Evolutionary conservation across 2,888 invertebrate species (phyloP), one percentile per base, ranked within the genome.

Genomic region (Perizoma flavofasciatum): DNA sequence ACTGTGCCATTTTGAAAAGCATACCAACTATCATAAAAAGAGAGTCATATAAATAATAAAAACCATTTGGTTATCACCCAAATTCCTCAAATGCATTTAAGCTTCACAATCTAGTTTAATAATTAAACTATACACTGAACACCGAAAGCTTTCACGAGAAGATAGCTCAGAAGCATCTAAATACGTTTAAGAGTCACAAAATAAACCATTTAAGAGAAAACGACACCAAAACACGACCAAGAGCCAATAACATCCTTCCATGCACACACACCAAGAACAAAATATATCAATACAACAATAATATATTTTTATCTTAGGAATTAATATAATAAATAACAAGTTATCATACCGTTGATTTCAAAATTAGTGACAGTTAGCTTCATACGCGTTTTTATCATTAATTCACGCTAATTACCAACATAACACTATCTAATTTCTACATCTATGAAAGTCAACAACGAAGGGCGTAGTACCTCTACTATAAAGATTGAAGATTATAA

Each of bases 31-130:
- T 32, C 53, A 54, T 43, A 10, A 7, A 51, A 43, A 50, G 9
- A 47, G 10, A 46, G 52, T 58, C 35, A 60, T 64, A 52, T 47
- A 66, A 62, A 66, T 60, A 11, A 67, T 11, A 51, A 74, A 77
- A 84, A 82, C 77, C 79, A 88, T 89, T 91, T 90, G 88, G 86
- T 85, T 78, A 86, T 90, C 91, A 92, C 91, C 91, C 91, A 92
- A 92, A 92, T 92, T 92, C 91, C 91, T 81, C 82, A 59, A 80
- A 71, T 75, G 82, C 85, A 80, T 82, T 78, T 68, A 88, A 89
- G 89, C 89, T 60, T 78, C 80, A 76, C 71, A 62, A 73, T 77
- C 57, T 61, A 59, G 75, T 74, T 74, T 74, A 67, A 70, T 58
- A 66, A 71, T 69, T 41, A 67, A 60, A 75, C 82, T 86, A 86